These are phyloP conservation scores for Agraylea sexmaculata DNA, from an alignment of 1,140 invertebrate species.

Conservation along the genomic window DNA sequence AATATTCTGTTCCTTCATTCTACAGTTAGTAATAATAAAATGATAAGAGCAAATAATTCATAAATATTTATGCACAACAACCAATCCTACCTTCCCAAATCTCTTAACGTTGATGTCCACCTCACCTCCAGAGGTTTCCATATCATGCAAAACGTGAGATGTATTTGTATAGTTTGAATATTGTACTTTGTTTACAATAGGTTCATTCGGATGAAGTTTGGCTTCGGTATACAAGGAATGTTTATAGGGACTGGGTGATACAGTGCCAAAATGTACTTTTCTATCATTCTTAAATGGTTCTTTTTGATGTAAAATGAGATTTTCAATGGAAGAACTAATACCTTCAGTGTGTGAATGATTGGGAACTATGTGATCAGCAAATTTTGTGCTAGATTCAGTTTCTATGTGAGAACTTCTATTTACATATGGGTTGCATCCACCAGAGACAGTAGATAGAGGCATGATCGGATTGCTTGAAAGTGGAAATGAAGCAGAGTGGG, in stretches of 20 bases:
- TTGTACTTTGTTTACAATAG: constrained; percentile 9
- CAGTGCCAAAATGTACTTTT: constrained; percentile 14
- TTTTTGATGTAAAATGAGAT: not conserved
- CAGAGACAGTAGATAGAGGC: constrained; percentile 18
- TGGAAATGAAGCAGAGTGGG: constrained; percentile 14
- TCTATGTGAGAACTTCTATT: too few relatives aligned
- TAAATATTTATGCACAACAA: too few relatives aligned
- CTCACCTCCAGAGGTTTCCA: too few relatives aligned
- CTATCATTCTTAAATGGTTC: not conserved
- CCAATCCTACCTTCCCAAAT: too few relatives aligned
- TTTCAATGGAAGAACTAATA: not conserved
- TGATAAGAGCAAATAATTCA: too few relatives aligned
- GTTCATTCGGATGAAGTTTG: constrained; percentile 13
- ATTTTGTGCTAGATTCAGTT: too few relatives aligned
- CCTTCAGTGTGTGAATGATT: not conserved
- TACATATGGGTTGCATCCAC: constrained; percentile 18
- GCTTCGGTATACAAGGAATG: constrained; percentile 12
- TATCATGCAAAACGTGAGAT: too few relatives aligned
- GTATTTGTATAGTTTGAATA: too few relatives aligned
- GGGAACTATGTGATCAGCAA: constrained; percentile 1
- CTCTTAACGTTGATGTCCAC: too few relatives aligned
- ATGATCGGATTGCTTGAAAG: constrained; percentile 6
- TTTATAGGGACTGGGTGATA: constrained; percentile 13
- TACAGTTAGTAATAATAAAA: too few relatives aligned
- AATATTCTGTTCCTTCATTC: too few relatives aligned